Evolutionary conservation across 2,113 vertebrate species (phyloP).

Genomic region (Apaloderma vittatum): DNA sequence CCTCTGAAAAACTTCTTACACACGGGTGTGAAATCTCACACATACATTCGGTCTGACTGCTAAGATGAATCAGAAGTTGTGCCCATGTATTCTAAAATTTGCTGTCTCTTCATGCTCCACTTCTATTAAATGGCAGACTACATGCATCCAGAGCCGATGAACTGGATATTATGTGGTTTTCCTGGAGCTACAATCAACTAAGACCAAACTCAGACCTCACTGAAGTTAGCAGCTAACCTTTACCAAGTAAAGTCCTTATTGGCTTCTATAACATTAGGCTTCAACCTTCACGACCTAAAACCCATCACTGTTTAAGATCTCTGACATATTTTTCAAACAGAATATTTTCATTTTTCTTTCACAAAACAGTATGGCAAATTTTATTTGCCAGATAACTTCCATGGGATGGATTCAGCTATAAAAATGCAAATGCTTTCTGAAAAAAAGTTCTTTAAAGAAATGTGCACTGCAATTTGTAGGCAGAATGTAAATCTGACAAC

Average conservation of each 20-base stretch:
- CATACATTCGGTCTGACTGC: neutral
- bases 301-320: neutral
- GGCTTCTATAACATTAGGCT: neutral
- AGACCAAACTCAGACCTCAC: neutral
- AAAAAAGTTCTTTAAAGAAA: neutral
- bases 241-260: neutral
- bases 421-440: neutral
- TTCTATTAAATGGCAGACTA: neutral
- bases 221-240: neutral
- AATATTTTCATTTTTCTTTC: neutral
- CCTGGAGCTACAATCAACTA: neutral
- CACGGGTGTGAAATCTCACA: neutral
- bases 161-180: rapidly evolving
- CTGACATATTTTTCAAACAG: neutral
- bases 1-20: neutral
- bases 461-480: neutral
- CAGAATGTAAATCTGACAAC: neutral
- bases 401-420: neutral
- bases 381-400: neutral
- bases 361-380: neutral
- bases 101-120: neutral
- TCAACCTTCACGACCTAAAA: neutral
- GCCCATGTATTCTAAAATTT: neutral
- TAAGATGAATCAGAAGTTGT: neutral
- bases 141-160: neutral